Base-by-base conservation (phyloP, 2,797 vertebrate species). In the Neostethus bicornis region DNA sequence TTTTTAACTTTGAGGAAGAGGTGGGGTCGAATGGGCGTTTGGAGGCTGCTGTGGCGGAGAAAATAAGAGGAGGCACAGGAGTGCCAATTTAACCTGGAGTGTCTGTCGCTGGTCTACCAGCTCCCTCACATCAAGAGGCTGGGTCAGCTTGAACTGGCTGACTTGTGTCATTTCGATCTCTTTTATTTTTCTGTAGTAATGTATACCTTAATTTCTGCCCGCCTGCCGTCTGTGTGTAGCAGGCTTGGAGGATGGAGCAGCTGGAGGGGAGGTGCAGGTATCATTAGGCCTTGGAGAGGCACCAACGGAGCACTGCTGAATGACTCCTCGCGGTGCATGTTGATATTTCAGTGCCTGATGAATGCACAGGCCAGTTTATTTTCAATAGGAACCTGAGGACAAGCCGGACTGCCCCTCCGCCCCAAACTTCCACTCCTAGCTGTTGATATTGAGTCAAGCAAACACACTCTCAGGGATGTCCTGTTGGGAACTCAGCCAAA, bases 1-100 rank as follows among this genome's bases (percentile, higher is more conserved):
- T 53, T 61, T 52, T 38, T n/a, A n/a, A n/a, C n/a, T 48, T 56
- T 60, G 14, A 24, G 25, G 26, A 37, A 46, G 43, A 61, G 55
- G 55, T 23, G 52, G 55, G 53, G 32, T 35, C 35, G 7, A 34
- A 34, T 34, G 35, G 57, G 25, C 63, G 48, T 24, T 53, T 13
- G 66, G 61, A 63, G 80, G 66, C 73, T 73, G 77, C 71, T 70
- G 70, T 57, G 75, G 58, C 67, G 75, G 47, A 69, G 61, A 68
- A 64, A 66, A 80, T 77, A 66, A 81, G 73, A 94, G 93, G 92
- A 93, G 91, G 91, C 91, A 84, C 90, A 89, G 92, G 90, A 94
- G 94, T 92, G 94, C 93, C 94, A 97, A 97, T 98, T 97, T 96
- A 97, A 97, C 95, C 95, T 93, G 91, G 92, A 97, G 95, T 96